A percentile compares a stretch with the other conserved stretches of the same genome.
phyloP scores from a whole-genome alignment of 2,888 invertebrate species.

The Taenaris catops region DNA sequence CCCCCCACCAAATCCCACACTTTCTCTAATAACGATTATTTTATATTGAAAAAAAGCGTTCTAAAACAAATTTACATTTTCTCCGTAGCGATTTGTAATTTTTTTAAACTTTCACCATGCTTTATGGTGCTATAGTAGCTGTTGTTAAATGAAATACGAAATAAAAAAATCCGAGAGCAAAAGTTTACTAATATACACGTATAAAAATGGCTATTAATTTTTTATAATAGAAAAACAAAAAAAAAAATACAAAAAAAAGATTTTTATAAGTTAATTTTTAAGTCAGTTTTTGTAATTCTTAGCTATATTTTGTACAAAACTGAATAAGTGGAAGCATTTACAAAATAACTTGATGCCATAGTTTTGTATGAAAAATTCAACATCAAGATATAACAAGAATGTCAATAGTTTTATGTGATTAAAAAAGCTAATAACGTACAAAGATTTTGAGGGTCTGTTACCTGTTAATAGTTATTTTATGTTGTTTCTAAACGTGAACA shows the following conservation, averaged over 20 bases:
- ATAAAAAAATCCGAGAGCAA: neutral
- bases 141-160: slow-evolving; percentile 1
- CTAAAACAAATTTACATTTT: too few species aligned
- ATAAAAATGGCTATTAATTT: slow-evolving; percentile 9
- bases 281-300: slow-evolving; percentile 9
- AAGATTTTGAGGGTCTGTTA: slow-evolving; percentile 58
- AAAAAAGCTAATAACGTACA: slow-evolving; percentile 61
- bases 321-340: slow-evolving; percentile 26
- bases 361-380: slow-evolving; percentile 23
- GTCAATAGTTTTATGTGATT: slow-evolving; percentile 30
- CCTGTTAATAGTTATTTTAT: slow-evolving; percentile 49
- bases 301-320: slow-evolving; percentile 12
- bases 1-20: too few species aligned
- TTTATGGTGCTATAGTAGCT: slow-evolving; percentile 6
- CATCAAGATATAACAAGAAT: slow-evolving; percentile 14
- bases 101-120: slow-evolving; percentile 1
- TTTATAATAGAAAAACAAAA: slow-evolving; percentile 7
- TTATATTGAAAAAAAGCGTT: too few species aligned
- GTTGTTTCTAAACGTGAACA: slow-evolving; percentile 43
- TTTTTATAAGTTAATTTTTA: slow-evolving; percentile 2
- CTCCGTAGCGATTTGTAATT: neutral
- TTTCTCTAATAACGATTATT: too few species aligned
- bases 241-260: slow-evolving; percentile 5
- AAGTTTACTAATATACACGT: neutral
- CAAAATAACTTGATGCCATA: slow-evolving; percentile 15